Evolutionary conservation across 2,888 invertebrate genomes (phyloP), one percentile per base, ranked within the genome.

Genomic region (Metacarcinus magister): DNA sequence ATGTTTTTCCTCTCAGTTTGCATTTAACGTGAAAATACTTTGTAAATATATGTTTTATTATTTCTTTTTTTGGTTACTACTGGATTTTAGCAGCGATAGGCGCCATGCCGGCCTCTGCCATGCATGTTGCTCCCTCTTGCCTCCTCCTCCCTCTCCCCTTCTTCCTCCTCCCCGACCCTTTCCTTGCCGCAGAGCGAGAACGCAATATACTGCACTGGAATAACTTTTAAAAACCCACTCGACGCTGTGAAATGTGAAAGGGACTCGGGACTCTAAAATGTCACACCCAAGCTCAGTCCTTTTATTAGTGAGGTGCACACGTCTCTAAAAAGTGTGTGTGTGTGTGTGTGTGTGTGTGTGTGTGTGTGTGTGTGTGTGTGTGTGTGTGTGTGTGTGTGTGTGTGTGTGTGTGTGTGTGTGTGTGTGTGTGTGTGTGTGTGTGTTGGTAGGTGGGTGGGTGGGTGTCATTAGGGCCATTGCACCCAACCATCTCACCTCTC

Each of bases 381-480:
- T 16, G 23, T 67, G n/a, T 23, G 23, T 67, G n/a, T 67, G 67
- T 67, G n/a, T 67, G 32, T 82, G 19, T 28, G 32, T 82, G 32
- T 82, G 82, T 75, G 67, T 67, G 67, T 67, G 67, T 67, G 67
- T 67, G 67, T 67, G 67, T 67, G 67, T 67, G 67, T 67, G 67
- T 67, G 67, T 67, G 67, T 67, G 67, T 67, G 67, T 67, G 67
- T 67, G 67, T 67, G 67, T 67, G 67, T 67, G 67, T 67, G 67
- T 67, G 67, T 67, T n/a, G n/a, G 67, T 67, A 19, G 5, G 67
- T 67, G 67, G 5, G 67, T 67, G 67, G 5, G 67, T 67, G 67
- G 5, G 67, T 67, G 13, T 54, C 54, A 54, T 54, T 16, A 54
- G 54, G 5, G 10, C 54, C 67, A 67, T 16, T n/a, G 67, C 5